Conservation (phyloP, 2,113 vertebrate genomes). For the Ahaetulla prasina region DNA sequence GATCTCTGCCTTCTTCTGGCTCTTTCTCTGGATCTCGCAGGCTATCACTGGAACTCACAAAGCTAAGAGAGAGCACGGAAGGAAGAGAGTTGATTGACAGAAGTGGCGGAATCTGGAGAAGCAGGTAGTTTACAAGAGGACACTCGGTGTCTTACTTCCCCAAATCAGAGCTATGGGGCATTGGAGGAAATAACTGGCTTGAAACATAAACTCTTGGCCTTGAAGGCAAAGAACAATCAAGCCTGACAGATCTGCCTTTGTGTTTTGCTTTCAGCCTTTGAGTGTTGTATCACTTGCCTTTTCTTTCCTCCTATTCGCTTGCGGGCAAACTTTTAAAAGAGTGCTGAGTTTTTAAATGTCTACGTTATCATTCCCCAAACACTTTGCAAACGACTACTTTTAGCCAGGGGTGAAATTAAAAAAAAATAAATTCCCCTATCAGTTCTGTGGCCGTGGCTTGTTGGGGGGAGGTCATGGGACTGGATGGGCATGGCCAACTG, state of each 20-base stretch:
- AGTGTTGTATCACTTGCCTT: neutral
- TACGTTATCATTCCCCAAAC: neutral
- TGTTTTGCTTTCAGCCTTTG: neutral
- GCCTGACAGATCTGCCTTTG: neutral
- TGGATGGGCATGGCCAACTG: too few relatives aligned
- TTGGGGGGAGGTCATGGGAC: too few relatives aligned
- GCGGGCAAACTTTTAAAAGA: neutral
- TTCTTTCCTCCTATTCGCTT: neutral
- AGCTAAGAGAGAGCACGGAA: slow-evolving; percentile 60
- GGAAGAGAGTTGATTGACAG: neutral
- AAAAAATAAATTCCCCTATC: too few relatives aligned
- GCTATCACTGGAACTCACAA: slow-evolving; percentile 80
- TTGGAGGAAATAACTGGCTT: neutral
- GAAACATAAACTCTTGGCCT: neutral
- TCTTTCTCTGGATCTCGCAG: slow-evolving; percentile 68
- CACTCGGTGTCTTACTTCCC: neutral
- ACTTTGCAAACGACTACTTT: neutral
- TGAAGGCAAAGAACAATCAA: neutral
- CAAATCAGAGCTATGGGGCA: neutral
- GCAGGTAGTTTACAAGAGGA: too few relatives aligned
- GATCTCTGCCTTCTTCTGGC: slow-evolving; percentile 47
- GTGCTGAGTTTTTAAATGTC: neutral
- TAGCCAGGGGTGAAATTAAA: too few relatives aligned
- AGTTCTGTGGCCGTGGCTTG: too few relatives aligned
- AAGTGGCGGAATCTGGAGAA: too few relatives aligned